phyloP scores from a whole-genome alignment of 2,113 vertebrate species.

The sheep (Ovis aries) region DNA sequence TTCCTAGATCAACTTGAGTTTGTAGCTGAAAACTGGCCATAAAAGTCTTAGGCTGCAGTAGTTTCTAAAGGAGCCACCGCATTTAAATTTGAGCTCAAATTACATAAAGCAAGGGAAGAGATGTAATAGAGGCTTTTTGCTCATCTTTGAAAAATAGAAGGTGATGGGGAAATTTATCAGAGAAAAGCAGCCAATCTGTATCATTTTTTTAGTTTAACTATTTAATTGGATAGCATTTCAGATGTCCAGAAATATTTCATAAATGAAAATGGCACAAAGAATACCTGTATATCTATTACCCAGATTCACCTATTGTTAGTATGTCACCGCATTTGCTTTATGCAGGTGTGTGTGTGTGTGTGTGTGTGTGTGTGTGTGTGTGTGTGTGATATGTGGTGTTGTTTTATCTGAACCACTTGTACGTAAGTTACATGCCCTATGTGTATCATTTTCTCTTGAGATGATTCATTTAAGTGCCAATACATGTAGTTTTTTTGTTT shows the following conservation, averaged over 20 bases:
- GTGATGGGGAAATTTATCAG: not conserved
- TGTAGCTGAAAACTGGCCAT: not conserved
- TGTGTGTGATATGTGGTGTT: not conserved
- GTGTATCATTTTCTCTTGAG: not conserved
- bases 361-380: not conserved
- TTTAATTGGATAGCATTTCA: not conserved
- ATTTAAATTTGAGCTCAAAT: constrained; percentile 40
- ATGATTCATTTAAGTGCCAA: not conserved
- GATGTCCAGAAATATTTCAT: not conserved
- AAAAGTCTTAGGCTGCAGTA: not conserved
- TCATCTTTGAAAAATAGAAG: not conserved
- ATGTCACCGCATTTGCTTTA: not conserved
- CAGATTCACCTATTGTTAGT: not conserved
- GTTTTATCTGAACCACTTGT: not conserved
- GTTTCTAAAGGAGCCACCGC: not conserved
- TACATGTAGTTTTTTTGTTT: not conserved
- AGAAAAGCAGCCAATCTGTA: not conserved
- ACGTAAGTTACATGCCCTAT: not conserved
- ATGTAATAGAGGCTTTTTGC: not conserved
- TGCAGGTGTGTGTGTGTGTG: not conserved
- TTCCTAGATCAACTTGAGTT: not conserved
- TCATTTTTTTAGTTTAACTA: not conserved
- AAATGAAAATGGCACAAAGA: not conserved
- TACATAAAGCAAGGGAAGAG: constrained; percentile 17
- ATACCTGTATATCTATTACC: not conserved